These are phyloP conservation scores for Cyrtonyx montezumae DNA, from an alignment of 2,113 vertebrate genomes.

Conservation along the genomic window DNA sequence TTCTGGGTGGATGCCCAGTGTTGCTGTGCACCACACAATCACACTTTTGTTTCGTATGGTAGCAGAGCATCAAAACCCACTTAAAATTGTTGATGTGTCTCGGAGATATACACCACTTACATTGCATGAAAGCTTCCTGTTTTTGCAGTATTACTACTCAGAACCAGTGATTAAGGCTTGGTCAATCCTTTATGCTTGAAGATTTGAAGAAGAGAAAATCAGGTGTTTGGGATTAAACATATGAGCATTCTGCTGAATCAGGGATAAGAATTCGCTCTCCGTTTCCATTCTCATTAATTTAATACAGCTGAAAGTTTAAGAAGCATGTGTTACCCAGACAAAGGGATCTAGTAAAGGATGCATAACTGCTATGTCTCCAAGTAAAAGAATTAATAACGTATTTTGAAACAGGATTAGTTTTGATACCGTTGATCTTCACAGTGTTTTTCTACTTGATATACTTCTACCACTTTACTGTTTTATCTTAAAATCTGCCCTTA, in stretches of 20 bases:
- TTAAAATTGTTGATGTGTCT: not conserved
- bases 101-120: not conserved
- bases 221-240: slow-evolving; percentile 26
- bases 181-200: not conserved
- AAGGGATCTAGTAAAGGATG: not conserved
- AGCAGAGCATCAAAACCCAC: not conserved
- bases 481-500: not conserved
- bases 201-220: slow-evolving; percentile 6
- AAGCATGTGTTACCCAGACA: not conserved
- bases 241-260: not conserved
- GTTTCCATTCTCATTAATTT: slow-evolving; percentile 15
- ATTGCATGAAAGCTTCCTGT: not conserved
- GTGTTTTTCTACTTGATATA: not conserved
- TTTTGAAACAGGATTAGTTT: slow-evolving; percentile 2
- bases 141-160: not conserved
- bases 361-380: not conserved
- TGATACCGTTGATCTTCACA: not conserved
- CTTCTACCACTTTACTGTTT: not conserved
- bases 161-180: not conserved
- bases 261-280: slow-evolving; percentile 9
- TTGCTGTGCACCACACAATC: not conserved
- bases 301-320: not conserved
- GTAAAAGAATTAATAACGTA: not conserved
- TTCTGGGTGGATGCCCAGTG: not conserved
- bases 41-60: not conserved